These are phyloP conservation scores for Rhynchopsitta pachyrhyncha DNA, from an alignment of 2,113 vertebrate species.

Conservation along the genomic window DNA sequence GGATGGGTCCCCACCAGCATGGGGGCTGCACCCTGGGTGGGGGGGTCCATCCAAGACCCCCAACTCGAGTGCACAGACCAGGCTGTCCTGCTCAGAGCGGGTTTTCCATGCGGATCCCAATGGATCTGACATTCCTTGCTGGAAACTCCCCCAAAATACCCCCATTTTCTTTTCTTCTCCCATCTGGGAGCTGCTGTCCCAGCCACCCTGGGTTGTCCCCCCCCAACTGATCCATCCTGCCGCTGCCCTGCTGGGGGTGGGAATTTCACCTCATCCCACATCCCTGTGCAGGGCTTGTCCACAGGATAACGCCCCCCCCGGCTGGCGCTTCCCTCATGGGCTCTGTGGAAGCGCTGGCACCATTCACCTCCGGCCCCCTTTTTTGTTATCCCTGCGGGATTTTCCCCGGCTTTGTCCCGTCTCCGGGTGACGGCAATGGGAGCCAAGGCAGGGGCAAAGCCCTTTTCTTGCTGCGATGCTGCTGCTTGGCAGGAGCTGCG, in stretches of 20 bases:
- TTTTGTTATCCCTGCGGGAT: not conserved
- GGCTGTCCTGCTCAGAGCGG: not conserved
- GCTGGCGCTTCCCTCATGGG: not conserved
- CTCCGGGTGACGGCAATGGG: not conserved
- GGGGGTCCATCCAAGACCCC: not conserved
- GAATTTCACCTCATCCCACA: not conserved
- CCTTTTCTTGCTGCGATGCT: not conserved
- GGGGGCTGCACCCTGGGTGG: not conserved
- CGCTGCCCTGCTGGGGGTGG: accelerated
- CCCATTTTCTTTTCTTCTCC: not conserved
- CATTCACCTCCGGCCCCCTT: not conserved
- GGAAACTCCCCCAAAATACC: not conserved
- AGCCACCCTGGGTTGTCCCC: not conserved
- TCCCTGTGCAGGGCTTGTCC: not conserved
- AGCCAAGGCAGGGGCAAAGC: not conserved
- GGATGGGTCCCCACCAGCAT: not conserved
- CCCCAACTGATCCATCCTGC: not conserved
- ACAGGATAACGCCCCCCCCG: not conserved
- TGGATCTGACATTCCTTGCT: accelerated
- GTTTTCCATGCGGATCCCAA: not conserved
- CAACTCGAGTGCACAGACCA: accelerated
- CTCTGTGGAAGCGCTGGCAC: not conserved
- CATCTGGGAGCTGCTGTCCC: not conserved
- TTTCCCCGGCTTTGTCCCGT: constrained; percentile 1
- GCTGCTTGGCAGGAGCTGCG: constrained; percentile 20